Evolutionary conservation across 2,113 vertebrate species (phyloP).

Genomic region (Microtus montanus): DNA sequence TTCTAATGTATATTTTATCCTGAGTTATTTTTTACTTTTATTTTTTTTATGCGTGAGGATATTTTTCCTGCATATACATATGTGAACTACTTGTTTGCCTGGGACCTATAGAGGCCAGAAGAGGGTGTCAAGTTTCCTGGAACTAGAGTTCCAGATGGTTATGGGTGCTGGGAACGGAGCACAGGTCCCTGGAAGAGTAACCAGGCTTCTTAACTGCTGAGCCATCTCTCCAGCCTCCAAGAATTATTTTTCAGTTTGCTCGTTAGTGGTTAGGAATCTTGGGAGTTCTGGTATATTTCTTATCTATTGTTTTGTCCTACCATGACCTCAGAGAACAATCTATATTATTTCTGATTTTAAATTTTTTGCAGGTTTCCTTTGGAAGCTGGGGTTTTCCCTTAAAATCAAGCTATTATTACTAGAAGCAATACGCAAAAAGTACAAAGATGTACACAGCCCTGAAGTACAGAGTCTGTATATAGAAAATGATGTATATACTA

Average conservation of each 20-base stretch:
- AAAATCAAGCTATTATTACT: constrained; percentile 43
- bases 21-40: not conserved
- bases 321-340: not conserved
- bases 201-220: not conserved
- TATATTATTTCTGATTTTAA: constrained; percentile 40
- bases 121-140: not conserved
- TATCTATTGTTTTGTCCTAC: not conserved
- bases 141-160: not conserved
- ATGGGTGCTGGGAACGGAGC: not conserved
- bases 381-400: constrained; percentile 7
- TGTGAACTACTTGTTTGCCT: not conserved
- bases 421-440: not conserved
- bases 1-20: constrained; percentile 25
- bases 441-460: constrained; percentile 22
- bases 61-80: not conserved
- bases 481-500: not conserved
- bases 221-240: not conserved
- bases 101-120: not conserved
- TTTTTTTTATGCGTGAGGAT: not conserved
- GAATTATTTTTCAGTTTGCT: constrained; percentile 9
- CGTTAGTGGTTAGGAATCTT: not conserved
- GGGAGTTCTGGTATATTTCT: constrained; percentile 29
- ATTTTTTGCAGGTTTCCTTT: not conserved
- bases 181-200: not conserved
- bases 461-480: not conserved